A percentile compares a stretch with the other conserved stretches of the same genome.
Evolutionary conservation across 2,797 vertebrate species (phyloP).

Genomic region (Spinibarbus caldwelli): DNA sequence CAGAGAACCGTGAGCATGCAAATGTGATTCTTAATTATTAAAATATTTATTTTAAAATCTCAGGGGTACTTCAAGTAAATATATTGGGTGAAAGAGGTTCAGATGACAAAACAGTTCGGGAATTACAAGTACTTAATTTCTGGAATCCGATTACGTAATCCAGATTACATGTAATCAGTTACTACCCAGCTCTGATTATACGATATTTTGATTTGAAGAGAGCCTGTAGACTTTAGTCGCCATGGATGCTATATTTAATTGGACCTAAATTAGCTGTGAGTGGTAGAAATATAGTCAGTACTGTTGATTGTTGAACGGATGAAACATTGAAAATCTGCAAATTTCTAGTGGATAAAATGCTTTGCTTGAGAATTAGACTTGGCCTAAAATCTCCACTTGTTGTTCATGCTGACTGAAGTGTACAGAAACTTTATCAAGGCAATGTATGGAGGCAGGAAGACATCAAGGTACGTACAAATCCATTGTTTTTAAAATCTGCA

Average conservation of each 20-base stretch:
- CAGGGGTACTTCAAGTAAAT: too few relatives aligned
- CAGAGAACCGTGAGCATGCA: too few relatives aligned
- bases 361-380: neutral
- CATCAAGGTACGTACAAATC: neutral
- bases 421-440: neutral
- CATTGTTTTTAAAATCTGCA: neutral
- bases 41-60: too few relatives aligned
- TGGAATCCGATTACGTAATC: too few relatives aligned
- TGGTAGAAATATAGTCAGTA: neutral
- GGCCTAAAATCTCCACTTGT: neutral
- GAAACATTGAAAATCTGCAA: neutral
- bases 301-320: neutral
- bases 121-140: too few relatives aligned
- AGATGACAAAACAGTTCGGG: too few relatives aligned
- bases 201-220: neutral
- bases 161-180: too few relatives aligned
- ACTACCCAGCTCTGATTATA: too few relatives aligned
- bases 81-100: too few relatives aligned
- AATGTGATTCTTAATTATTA: too few relatives aligned
- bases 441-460: neutral
- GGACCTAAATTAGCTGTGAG: neutral
- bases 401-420: slow-evolving; percentile 4
- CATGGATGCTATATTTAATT: neutral
- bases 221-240: neutral
- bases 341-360: neutral